Percentiles rank a stretch among this genome's conserved stretches.
Evolutionary conservation across 2,113 vertebrate species (phyloP).

Genomic region (Mesoclemmys tuberculata): DNA sequence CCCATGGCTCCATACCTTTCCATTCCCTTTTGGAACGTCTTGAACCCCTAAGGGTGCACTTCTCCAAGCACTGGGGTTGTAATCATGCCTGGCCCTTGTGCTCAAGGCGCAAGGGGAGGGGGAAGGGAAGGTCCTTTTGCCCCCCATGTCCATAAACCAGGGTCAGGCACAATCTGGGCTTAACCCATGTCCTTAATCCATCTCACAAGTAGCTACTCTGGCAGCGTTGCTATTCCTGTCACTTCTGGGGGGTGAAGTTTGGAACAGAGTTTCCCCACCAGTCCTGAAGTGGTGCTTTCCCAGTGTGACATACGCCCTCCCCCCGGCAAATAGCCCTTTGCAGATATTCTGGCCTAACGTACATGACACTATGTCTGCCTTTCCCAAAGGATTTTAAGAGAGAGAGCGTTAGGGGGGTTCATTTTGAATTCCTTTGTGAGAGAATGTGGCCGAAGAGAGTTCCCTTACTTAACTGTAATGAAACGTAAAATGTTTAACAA

Average conservation of each 20-base stretch:
- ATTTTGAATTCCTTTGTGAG: constrained; percentile 26
- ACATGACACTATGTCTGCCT: neutral
- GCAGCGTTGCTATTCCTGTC: neutral
- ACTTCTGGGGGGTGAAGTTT: neutral
- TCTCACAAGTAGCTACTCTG: neutral
- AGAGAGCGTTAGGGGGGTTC: neutral
- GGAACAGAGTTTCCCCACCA: neutral
- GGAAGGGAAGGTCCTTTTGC: neutral
- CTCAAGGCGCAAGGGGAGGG: neutral
- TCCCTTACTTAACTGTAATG: neutral
- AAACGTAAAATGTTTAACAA: neutral
- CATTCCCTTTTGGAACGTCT: neutral
- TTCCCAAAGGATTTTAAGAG: neutral
- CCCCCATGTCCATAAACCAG: neutral
- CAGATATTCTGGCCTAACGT: constrained; percentile 36
- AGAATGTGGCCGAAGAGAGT: neutral
- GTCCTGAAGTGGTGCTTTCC: neutral
- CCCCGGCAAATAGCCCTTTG: constrained; percentile 5
- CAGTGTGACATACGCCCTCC: neutral
- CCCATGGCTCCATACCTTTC: neutral
- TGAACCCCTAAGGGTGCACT: fast-evolving
- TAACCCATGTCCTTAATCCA: neutral
- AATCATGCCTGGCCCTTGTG: neutral
- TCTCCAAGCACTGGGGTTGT: neutral
- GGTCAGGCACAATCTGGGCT: neutral